Base-by-base conservation (phyloP, 2,113 vertebrate genomes). In the Spermophilus dauricus region DNA sequence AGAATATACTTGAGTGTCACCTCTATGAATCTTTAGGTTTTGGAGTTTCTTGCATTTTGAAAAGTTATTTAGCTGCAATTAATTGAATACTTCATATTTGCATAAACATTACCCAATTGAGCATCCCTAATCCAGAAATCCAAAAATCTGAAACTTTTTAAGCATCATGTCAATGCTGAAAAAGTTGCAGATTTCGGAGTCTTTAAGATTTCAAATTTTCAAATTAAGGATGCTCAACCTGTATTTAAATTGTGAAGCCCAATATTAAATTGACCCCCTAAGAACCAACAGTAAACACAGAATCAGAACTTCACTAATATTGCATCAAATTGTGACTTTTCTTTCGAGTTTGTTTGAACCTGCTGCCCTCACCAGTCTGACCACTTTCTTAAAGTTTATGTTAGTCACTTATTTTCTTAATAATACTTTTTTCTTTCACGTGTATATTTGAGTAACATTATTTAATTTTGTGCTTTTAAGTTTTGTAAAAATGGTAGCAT, bases 381-480 rank as follows among this genome's bases (percentile, higher is more conserved):
- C 51, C 8, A 12, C n/a, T 63, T 61, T 53, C 51, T 61, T 85
- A 8, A 51, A 0, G 69, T 89, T 90, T 78, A 42, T 61, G 3
- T 90, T 92, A 53, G 45, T 96, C 20, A 30, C 53, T 91, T 86
- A 92, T 45, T 37, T 73, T 81, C 80, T 87, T 75, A 84, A 61
- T 61, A 78, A 8, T 67, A 32, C 30, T 94, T 30, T 9, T 67
- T 95, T 56, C 89, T 58, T 9, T 61, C 92, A 42, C 90, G 7
- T 70, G 26, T 45, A n/a, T 80, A 22, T 14, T 80, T 97, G 94
- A 94, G 58, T 83, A 53, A 63, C 58, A 2, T 69, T 82, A 5
- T 37, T 92, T 91, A 84, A 61, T 83, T 93, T 89, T 86, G 48
- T 77, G 37, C 69, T 88, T 84, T 77, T 53, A 67, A 81, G n/a